Evolutionary conservation across 2,113 vertebrate genomes (phyloP).

Genomic region (Dinomys branickii): DNA sequence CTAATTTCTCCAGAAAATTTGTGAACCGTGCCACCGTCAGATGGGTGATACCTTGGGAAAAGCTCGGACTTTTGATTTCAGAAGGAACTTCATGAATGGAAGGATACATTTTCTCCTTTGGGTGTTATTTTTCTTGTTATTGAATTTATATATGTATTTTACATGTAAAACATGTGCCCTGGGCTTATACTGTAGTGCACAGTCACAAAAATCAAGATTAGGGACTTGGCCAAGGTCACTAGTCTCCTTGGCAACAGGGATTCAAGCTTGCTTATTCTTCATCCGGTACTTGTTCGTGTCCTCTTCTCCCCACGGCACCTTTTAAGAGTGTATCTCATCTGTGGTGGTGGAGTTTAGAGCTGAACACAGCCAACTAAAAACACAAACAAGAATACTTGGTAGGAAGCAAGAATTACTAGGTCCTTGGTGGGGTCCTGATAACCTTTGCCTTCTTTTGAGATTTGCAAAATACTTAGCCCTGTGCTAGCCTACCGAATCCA

Average conservation of each 20-base stretch:
- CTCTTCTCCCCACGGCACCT: rapidly evolving
- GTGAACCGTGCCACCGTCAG: not conserved
- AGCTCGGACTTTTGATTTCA: not conserved
- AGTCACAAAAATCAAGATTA: not conserved
- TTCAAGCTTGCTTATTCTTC: not conserved
- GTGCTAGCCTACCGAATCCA: not conserved
- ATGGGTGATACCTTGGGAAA: not conserved
- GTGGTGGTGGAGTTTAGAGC: not conserved
- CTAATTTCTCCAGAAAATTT: not conserved
- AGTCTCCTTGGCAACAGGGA: not conserved
- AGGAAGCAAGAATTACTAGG: not conserved
- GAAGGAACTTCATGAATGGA: not conserved
- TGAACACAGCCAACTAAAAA: not conserved
- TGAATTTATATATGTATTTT: not conserved
- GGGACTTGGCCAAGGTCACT: not conserved
- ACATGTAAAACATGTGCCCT: not conserved
- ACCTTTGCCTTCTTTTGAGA: not conserved
- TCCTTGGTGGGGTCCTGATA: not conserved
- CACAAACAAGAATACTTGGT: not conserved
- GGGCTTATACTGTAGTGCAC: no score
- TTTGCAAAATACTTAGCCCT: not conserved
- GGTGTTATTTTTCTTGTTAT: not conserved
- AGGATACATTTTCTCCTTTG: not conserved
- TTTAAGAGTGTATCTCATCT: not conserved
- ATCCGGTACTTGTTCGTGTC: not conserved